Conservation (phyloP, 2,113 vertebrate genomes). For the Spea multiplicata region DNA sequence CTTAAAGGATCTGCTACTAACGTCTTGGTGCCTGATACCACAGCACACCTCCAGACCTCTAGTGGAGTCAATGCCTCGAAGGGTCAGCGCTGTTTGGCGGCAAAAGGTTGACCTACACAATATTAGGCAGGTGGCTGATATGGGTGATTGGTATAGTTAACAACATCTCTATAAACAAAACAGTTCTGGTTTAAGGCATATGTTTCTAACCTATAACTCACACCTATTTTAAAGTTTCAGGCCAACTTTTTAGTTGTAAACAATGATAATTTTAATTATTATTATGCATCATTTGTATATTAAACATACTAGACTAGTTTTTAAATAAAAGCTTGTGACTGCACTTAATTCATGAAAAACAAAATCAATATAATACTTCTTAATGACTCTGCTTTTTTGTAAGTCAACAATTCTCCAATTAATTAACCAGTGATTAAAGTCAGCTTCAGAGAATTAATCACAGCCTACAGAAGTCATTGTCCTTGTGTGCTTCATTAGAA, state of each 20-base stretch:
- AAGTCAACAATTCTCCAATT: slow-evolving; percentile 81
- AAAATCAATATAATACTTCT: slow-evolving; percentile 71
- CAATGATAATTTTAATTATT: slow-evolving; percentile 4
- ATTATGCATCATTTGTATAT: slow-evolving; percentile 17
- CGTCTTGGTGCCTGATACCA: too few species aligned
- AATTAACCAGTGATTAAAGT: slow-evolving; percentile 88
- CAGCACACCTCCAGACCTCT: too few species aligned
- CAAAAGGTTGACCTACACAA: too few species aligned
- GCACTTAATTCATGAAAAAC: slow-evolving; percentile 56
- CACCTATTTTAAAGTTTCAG: not conserved
- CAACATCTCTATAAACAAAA: too few species aligned
- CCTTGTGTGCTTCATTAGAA: slow-evolving; percentile 74
- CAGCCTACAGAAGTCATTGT: slow-evolving; percentile 71
- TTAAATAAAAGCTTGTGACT: slow-evolving; percentile 56
- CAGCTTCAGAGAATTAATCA: slow-evolving; percentile 79
- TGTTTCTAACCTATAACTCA: too few species aligned
- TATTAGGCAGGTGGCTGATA: too few species aligned
- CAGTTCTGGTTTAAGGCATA: not conserved
- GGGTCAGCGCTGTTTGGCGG: too few species aligned
- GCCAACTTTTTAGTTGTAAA: not conserved
- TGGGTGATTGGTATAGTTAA: too few species aligned
- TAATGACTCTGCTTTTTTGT: slow-evolving; percentile 72
- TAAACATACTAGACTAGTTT: slow-evolving; percentile 49
- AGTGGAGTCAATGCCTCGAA: too few species aligned
- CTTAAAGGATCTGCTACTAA: too few species aligned